These are phyloP conservation scores for Papilio demoleus DNA, from an alignment of 2,888 invertebrate genomes.

Conservation along the genomic window DNA sequence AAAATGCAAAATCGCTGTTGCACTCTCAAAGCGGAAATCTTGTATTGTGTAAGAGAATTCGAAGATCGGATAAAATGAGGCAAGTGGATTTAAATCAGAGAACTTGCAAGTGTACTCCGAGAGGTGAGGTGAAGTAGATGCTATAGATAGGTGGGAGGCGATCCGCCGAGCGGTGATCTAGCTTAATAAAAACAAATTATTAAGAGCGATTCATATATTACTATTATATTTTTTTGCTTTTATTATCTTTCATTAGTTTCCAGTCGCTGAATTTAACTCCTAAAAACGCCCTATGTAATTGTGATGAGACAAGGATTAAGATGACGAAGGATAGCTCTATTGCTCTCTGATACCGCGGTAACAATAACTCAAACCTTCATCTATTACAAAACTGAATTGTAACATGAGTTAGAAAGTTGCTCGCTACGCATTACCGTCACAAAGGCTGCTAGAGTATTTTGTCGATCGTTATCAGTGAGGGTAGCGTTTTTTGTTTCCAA, in stretches of 20 bases:
- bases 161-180: neutral
- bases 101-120: conserved; percentile 15
- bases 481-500: conserved; percentile 3
- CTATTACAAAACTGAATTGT: neutral
- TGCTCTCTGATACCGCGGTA: no score
- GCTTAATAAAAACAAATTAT: neutral
- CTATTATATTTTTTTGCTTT: no score
- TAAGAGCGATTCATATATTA: neutral
- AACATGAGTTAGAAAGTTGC: neutral
- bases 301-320: no score
- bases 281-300: no score
- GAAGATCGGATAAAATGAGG: conserved; percentile 19
- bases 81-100: conserved; percentile 26
- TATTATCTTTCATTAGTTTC: no score
- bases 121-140: neutral
- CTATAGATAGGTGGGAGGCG: neutral
- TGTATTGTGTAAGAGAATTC: conserved; percentile 7
- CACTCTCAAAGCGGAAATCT: conserved; percentile 16
- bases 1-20: conserved; percentile 2
- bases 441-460: neutral
- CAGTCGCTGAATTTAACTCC: no score
- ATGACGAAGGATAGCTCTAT: no score
- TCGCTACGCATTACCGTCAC: neutral
- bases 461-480: conserved; percentile 16
- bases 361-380: no score